These are phyloP conservation scores for Bradypus variegatus DNA, from an alignment of 2,797 vertebrate genomes.

Conservation along the genomic window DNA sequence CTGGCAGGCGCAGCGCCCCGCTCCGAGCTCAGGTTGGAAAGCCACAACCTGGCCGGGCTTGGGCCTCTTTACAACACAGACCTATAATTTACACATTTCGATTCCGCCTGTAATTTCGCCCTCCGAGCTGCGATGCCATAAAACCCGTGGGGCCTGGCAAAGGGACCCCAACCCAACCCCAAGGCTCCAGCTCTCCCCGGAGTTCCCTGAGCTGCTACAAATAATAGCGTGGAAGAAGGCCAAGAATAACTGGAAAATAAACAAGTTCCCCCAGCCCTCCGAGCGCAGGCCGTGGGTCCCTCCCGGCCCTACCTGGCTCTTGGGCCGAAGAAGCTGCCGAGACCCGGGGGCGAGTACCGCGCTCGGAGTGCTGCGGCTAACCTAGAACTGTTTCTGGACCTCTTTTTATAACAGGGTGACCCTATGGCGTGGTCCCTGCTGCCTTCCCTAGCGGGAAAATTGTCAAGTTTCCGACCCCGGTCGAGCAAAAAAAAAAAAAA, in stretches of 20 bases:
- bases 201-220: constrained; percentile 66
- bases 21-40: not conserved
- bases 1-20: fast-evolving
- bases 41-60: not conserved
- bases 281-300: not conserved
- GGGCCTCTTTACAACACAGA: constrained; percentile 62
- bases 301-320: constrained; percentile 45
- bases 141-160: constrained; percentile 59
- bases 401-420: not conserved
- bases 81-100: constrained; percentile 76
- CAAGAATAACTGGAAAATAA: constrained; percentile 74
- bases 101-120: constrained; percentile 73
- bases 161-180: constrained; percentile 10
- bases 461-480: not conserved
- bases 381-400: not conserved
- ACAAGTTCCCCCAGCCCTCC: constrained; percentile 47
- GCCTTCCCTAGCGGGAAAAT: not conserved
- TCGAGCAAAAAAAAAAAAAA: too few relatives aligned
- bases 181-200: constrained; percentile 28
- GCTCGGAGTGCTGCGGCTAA: not conserved
- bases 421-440: not conserved
- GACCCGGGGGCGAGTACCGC: fast-evolving
- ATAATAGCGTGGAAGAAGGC: constrained; percentile 71
- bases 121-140: constrained; percentile 66
- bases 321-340: not conserved